These are phyloP conservation scores for Norana najaformis DNA, from an alignment of 2,888 invertebrate genomes.

Conservation along the genomic window DNA sequence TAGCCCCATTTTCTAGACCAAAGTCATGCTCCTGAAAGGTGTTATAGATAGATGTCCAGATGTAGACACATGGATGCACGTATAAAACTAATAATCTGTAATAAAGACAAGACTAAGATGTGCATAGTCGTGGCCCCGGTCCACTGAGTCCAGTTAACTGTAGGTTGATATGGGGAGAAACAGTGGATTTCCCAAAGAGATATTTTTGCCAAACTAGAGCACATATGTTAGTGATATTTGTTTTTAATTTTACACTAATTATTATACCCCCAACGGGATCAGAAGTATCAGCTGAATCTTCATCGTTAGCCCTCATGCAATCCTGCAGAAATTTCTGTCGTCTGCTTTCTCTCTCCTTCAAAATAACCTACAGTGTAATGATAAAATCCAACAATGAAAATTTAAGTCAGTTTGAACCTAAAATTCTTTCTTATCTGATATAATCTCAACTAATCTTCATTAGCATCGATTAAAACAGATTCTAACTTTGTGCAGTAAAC, in stretches of 20 bases:
- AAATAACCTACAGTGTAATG: conserved; percentile 46
- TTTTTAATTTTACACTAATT: background rate
- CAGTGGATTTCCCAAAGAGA: no score
- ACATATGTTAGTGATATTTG: no score
- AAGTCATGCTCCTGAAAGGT: no score
- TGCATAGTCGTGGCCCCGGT: no score
- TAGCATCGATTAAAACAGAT: background rate
- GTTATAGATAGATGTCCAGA: no score
- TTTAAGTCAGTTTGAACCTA: background rate
- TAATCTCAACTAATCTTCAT: background rate
- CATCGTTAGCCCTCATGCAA: background rate
- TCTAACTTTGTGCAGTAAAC: background rate
- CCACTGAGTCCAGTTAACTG: no score
- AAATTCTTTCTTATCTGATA: background rate
- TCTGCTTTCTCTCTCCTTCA: conserved; percentile 62
- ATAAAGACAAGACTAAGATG: no score
- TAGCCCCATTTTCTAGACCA: no score
- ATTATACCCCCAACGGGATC: background rate
- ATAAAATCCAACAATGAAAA: background rate
- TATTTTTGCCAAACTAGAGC: no score
- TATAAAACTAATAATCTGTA: no score
- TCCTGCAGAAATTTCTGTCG: conserved; percentile 42
- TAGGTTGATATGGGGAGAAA: no score
- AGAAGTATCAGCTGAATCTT: conserved; percentile 50
- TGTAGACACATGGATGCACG: no score